Evolutionary conservation across 2,888 invertebrate genomes (phyloP), one percentile per base, ranked within the genome.

Genomic region (Megastigmus dorsalis): DNA sequence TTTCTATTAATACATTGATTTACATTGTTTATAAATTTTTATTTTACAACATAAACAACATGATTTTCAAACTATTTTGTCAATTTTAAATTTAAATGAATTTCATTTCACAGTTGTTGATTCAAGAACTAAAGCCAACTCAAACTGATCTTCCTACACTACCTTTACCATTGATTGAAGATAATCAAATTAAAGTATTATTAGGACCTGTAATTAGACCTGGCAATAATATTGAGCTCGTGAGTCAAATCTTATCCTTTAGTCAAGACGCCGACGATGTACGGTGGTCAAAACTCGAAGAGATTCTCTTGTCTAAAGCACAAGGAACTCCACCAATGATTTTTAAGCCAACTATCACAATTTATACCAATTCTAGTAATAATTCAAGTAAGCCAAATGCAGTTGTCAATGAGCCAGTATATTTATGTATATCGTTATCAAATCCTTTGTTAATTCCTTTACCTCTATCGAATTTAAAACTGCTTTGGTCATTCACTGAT

Each of bases 331-430:
- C 92, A 23, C 93, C 94, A 4, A 92, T 94, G 89, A 91, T 94
- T 77, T 95, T 95, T 86, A 94, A 93, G 83, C 95, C 96, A 0
- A 92, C 93, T 1, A 89, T 93, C 30, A 93, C 94, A 78, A 89
- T 96, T 65, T 94, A 94, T 84, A 93, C 92, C 0, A 90, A 91
- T 78, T 90, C 90, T 70, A 92, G 92, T 70, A 92, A 94, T 77
- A 92, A 92, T 79, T 89, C 88, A 55, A 88, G 89, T 59, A 92
- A 91, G 82, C 94, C 96, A 1, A 89, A 93, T 23, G 93, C 93
- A 9, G 92, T 95, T 57, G 91, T 95, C 80, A 93, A 93, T 85
- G 97, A 97, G 86, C 94, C 95, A 0, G 93, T 97, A 66, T 93
- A 93, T 86, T 90, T 97, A 66, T 93, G 93, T 45, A 90, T 97